Base-by-base conservation (phyloP, 1,140 invertebrate genomes). In the Nylanderia fulva region DNA sequence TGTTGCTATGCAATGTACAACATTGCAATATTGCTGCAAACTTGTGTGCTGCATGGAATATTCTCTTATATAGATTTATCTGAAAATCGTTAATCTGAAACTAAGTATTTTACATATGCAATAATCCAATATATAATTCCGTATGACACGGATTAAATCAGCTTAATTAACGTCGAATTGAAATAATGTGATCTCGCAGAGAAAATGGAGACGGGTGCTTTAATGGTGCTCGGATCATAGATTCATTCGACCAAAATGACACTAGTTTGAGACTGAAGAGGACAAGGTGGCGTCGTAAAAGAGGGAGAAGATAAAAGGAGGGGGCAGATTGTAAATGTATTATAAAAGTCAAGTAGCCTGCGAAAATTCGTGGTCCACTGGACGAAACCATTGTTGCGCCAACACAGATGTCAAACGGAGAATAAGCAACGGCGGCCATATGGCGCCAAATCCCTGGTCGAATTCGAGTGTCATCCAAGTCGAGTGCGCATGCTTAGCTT, bases 361-460 rank as follows among this genome's bases (percentile, higher is more conserved):
- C 29, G 72, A 71, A 71, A 79, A 79, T 88, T 90, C 85, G 79
- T 85, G 85, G 84, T 69, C 71, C 64, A 90, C 90, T 86, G 85
- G 83, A 68, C 77, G 61, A 86, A 84, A 91, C 89, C 91, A 92
- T 92, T 93, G 92, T 93, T 92, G 92, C 84, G 87, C 75, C 92
- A 93, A 93, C 91, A 93, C 92, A 92, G 91, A 92, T 93, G 92
- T 91, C 85, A 72, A 86, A 84, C 87, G 84, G 87, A 89, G 85
- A 88, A 90, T 72, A n/a, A n/a, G n/a, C 84, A 56, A 42, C 39
- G 60, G 48, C 54, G 75, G 61, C 87, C 88, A 89, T 89, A 89
- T 89, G 88, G 74, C 80, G 72, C 36, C 76, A 76, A 24, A 58
- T 74, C 15, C 36, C 54, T 29, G 56, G 36, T 54, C 18, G 66